A percentile compares a stretch with the other conserved stretches of the same genome.
Evolutionary conservation across 2,888 invertebrate genomes (phyloP).

Genomic region (Dugesia japonica): DNA sequence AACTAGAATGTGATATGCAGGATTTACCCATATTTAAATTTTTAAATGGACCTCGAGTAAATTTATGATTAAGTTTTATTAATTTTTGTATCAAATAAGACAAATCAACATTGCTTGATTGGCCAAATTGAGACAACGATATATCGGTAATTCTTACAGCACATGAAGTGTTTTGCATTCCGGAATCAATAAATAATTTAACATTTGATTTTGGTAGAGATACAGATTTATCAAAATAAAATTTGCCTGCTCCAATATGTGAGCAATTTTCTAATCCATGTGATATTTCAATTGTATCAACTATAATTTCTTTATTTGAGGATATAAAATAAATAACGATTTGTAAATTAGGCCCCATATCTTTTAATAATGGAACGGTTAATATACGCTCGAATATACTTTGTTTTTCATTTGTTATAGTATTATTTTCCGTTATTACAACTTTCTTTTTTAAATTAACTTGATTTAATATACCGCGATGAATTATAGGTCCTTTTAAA

Average conservation of each 20-base stretch:
- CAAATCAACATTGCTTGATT: slow-evolving; percentile 20
- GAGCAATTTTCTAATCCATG: not conserved
- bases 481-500: not conserved
- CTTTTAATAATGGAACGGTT: not conserved
- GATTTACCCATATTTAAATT: not conserved
- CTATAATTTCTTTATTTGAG: not conserved
- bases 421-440: not conserved
- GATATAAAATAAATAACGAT: not conserved
- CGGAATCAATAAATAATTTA: not conserved
- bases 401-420: not conserved
- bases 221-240: not conserved
- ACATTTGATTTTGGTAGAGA: slow-evolving; percentile 7
- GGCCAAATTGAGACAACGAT: not conserved
- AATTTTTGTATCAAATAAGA: slow-evolving; percentile 21
- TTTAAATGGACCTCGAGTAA: not conserved
- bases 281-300: slow-evolving; percentile 16
- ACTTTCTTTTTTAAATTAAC: not conserved
- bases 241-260: not conserved
- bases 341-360: not conserved
- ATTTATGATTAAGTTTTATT: slow-evolving; percentile 22
- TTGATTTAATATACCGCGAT: too few relatives aligned
- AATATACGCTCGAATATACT: not conserved
- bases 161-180: slow-evolving; percentile 17
- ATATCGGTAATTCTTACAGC: slow-evolving; percentile 16
- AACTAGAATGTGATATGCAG: not conserved